These are phyloP conservation scores for Vultur gryphus DNA, from an alignment of 2,797 vertebrate species.

Conservation along the genomic window DNA sequence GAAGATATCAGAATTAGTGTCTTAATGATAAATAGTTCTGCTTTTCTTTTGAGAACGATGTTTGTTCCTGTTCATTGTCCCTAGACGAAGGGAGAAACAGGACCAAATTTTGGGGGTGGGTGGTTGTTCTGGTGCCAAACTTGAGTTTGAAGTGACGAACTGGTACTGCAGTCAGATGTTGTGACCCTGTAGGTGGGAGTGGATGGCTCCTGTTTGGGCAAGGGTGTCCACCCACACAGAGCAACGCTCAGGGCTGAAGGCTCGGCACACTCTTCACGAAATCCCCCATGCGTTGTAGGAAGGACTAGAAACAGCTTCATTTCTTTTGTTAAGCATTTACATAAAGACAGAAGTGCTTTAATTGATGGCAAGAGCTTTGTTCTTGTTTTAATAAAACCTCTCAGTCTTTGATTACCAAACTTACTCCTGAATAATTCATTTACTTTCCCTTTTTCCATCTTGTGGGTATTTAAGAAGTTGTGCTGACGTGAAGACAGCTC, in stretches of 20 bases:
- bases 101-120: neutral
- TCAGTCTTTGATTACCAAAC: slow-evolving; percentile 26
- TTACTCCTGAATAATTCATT: slow-evolving; percentile 24
- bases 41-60: neutral
- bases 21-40: neutral
- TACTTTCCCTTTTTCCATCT: slow-evolving; percentile 16
- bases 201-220: neutral
- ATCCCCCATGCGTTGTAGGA: neutral
- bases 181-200: neutral
- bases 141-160: neutral
- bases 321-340: slow-evolving; percentile 40
- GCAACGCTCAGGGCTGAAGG: neutral
- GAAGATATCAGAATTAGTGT: neutral
- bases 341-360: slow-evolving; percentile 37
- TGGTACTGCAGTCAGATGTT: fast-evolving
- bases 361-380: slow-evolving; percentile 8
- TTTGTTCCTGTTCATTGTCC: neutral
- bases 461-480: slow-evolving; percentile 26
- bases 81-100: neutral
- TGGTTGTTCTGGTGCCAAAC: neutral
- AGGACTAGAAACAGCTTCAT: slow-evolving; percentile 29
- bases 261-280: neutral
- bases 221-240: neutral
- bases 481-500: neutral
- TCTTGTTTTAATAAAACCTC: slow-evolving; percentile 33